Conservation (phyloP, 2,113 vertebrate genomes). For the Pollimyrus isidori region DNA sequence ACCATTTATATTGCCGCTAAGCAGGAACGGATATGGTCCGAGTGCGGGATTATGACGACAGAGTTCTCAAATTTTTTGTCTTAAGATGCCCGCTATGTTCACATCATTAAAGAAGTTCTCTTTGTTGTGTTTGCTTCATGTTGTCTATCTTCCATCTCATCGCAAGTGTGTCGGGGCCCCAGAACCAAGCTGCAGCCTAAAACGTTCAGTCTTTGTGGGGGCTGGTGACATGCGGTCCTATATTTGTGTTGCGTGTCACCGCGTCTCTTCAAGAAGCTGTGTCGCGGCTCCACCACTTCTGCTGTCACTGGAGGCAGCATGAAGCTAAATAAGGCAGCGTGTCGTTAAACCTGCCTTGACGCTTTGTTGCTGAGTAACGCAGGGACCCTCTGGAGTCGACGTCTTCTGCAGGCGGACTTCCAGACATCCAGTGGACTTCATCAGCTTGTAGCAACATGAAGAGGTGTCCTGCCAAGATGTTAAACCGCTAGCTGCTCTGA, state of each 20-base stretch:
- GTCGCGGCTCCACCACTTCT: background rate
- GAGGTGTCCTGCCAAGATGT: background rate
- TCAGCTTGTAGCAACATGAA: background rate
- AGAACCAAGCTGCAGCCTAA: background rate
- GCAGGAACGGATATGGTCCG: background rate
- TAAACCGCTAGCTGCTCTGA: background rate
- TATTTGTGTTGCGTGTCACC: background rate
- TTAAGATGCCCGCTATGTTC: background rate
- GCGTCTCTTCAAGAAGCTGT: background rate
- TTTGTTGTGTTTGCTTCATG: background rate
- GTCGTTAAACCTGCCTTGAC: background rate
- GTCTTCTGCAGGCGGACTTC: background rate
- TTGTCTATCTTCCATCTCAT: background rate
- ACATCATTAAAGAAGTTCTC: background rate
- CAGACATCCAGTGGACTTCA: background rate
- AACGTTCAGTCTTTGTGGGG: background rate
- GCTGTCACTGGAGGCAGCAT: background rate
- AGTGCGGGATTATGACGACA: background rate
- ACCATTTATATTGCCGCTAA: background rate
- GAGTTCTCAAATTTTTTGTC: background rate
- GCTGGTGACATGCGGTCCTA: background rate
- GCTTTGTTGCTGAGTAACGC: background rate
- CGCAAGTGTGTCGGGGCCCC: background rate
- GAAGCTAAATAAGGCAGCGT: background rate
- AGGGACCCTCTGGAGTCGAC: background rate